Base-by-base conservation (phyloP, 2,888 invertebrate genomes). In the Cantharis rustica region DNA sequence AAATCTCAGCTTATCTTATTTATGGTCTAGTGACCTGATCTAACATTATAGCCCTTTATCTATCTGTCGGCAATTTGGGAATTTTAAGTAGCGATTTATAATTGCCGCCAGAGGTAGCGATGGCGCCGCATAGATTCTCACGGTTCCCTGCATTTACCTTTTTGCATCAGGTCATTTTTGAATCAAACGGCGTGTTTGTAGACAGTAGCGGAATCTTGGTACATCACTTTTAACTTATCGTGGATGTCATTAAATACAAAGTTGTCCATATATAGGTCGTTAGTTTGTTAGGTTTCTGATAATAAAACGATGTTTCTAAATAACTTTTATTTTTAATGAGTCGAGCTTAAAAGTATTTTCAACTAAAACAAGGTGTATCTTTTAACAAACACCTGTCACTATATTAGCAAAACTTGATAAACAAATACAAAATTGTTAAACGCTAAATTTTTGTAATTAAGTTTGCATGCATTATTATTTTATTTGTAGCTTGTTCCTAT, bases 81-180 rank as follows among this genome's bases (percentile, higher is more conserved):
- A 87, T 86, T 85, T 86, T 86, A 86, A 86, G 86, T 86, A 86
- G 86, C 85, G 85, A 86, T 86, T 86, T 86, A 86, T 86, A 86
- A 86, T 86, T 86, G 86, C 83, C 84, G 83, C 82, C 79, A 81
- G 81, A 83, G 83, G 84, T 82, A 83, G 82, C 82, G 80, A 76
- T 81, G 83, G 83, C 82, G 84, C 84, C 84, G 82, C 75, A 80
- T 80, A 79, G 79, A 83, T 85, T 86, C 85, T 85, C 85, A 86
- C 85, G 85, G 81, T 82, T 79, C 76, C 71, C 66, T 75, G 64
- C 26, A 31, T 70, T 77, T 64, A 66, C 66, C 72, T 78, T 78
- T 79, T 79, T 76, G 78, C 79, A 78, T 69, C 78, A 69, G 76
- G 74, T 75, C 78, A 79, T 79, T 80, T 81, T 79, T 77, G 81